Conservation (phyloP, 2,888 invertebrate genomes). For the Trissonchulus sp. region DNA sequence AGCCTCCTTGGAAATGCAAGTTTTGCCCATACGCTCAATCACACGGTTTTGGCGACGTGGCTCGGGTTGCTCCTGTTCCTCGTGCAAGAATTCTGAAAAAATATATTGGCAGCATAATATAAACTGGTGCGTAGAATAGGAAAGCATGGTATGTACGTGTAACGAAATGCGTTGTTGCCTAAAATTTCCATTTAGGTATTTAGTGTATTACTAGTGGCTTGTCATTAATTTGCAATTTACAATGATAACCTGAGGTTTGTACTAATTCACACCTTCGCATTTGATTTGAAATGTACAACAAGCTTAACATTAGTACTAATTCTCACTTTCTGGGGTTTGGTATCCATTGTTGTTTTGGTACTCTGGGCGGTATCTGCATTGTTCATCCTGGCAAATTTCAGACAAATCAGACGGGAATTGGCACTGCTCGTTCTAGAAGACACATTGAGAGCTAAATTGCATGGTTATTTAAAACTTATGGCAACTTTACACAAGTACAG, state of each 20-base stretch:
- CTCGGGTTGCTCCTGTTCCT: background rate
- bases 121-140: background rate
- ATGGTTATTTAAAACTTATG: too few species aligned
- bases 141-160: background rate
- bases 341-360: background rate
- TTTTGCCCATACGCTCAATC: constrained; percentile 25
- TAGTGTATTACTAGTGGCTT: background rate
- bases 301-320: too few species aligned
- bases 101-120: too few species aligned
- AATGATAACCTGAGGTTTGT: background rate
- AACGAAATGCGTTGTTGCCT: background rate
- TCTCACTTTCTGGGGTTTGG: background rate
- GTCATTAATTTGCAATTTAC: background rate
- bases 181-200: background rate
- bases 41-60: constrained; percentile 24
- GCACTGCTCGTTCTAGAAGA: background rate
- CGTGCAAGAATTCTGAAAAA: background rate
- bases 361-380: background rate
- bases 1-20: constrained; percentile 33
- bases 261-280: background rate
- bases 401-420: background rate
- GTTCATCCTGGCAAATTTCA: constrained; percentile 7
- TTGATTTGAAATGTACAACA: too few species aligned
- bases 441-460: too few species aligned
- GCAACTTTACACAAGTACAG: too few species aligned